A percentile compares a stretch with the other conserved stretches of the same genome.
Conservation (phyloP, 37 sponge, comb jelly and placozoan species). For the Oopsacas minuta region DNA sequence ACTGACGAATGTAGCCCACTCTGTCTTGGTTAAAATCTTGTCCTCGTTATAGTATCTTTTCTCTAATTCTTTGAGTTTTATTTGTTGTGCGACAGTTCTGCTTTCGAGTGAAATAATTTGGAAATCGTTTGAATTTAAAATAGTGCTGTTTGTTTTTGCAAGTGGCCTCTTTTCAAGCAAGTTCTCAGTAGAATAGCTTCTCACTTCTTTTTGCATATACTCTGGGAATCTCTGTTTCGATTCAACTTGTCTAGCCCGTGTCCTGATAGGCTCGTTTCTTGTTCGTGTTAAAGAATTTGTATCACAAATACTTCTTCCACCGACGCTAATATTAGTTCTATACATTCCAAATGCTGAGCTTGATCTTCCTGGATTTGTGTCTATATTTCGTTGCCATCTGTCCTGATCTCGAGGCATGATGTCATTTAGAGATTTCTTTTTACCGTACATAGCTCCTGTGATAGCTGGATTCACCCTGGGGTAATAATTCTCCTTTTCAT, state of each 20-base stretch:
- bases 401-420: neutral
- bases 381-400: neutral
- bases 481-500: neutral
- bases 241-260: neutral
- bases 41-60: neutral
- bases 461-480: neutral
- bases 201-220: neutral
- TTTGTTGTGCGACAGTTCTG: neutral
- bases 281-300: neutral
- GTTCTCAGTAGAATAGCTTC: neutral
- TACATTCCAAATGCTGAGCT: constrained; percentile 13
- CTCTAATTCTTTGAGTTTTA: constrained; percentile 4
- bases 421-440: neutral
- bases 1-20: neutral
- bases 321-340: neutral
- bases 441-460: neutral
- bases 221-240: neutral
- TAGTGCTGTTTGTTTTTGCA: constrained; percentile 12
- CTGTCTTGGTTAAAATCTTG: neutral
- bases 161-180: neutral
- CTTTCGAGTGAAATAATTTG: constrained; percentile 9
- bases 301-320: too few relatives aligned
- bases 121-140: neutral
- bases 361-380: neutral
- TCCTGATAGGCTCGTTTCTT: neutral